phyloP scores from a whole-genome alignment of 2,113 vertebrate genomes.

The Polypterus senegalus region DNA sequence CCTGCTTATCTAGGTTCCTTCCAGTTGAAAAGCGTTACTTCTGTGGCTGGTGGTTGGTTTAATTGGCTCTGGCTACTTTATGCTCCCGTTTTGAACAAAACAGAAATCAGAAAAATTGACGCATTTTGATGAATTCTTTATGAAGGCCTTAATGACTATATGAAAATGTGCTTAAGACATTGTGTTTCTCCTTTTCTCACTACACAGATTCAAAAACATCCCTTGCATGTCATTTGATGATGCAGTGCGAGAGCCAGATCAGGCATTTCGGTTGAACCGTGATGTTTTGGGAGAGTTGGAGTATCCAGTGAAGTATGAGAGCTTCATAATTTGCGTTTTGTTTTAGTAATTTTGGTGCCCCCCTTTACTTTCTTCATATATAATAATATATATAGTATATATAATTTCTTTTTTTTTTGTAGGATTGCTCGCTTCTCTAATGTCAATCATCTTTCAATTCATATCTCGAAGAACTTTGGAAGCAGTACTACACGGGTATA shows the following conservation, averaged over 20 bases:
- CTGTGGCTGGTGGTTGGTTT: too few relatives aligned
- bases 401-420: slow-evolving; percentile 16
- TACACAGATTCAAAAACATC: slow-evolving; percentile 79
- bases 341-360: too few relatives aligned
- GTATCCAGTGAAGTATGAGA: slow-evolving; percentile 81
- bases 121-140: neutral
- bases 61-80: too few relatives aligned
- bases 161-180: slow-evolving; percentile 15
- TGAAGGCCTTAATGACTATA: neutral
- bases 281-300: slow-evolving; percentile 75
- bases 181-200: slow-evolving; percentile 4
- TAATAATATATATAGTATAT: too few relatives aligned
- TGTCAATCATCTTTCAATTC: slow-evolving; percentile 81
- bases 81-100: neutral
- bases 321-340: too few relatives aligned
- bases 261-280: slow-evolving; percentile 78
- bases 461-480: slow-evolving; percentile 90
- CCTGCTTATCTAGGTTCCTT: too few relatives aligned
- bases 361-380: too few relatives aligned
- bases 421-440: slow-evolving; percentile 89
- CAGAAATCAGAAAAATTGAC: neutral
- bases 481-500: slow-evolving; percentile 74
- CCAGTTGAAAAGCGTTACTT: too few relatives aligned
- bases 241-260: slow-evolving; percentile 75
- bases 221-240: slow-evolving; percentile 96